These are phyloP conservation scores for Sclerurus mexicanus DNA, from an alignment of 2,113 vertebrate species.

Conservation along the genomic window DNA sequence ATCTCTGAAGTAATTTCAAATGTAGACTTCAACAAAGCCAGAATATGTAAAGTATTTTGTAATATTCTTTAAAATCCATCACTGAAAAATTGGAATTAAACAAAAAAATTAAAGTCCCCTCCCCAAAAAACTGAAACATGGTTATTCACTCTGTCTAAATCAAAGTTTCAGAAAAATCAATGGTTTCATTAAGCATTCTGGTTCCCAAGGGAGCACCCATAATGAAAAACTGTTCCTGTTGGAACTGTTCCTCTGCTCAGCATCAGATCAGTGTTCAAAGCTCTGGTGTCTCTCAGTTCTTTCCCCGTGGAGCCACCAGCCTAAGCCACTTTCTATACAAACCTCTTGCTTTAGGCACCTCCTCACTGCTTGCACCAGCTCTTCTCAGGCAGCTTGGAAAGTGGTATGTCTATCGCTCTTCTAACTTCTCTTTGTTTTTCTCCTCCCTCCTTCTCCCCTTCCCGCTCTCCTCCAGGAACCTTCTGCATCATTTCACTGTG, in stretches of 20 bases:
- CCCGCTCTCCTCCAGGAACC: constrained; percentile 80
- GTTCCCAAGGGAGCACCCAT: background rate
- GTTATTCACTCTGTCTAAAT: background rate
- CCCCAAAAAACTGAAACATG: background rate
- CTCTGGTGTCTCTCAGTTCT: background rate
- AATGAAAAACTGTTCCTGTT: background rate
- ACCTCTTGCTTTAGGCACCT: background rate
- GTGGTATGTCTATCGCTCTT: background rate
- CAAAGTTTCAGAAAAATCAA: background rate
- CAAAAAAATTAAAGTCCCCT: background rate
- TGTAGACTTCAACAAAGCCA: background rate
- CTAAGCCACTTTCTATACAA: background rate
- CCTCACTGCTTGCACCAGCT: background rate
- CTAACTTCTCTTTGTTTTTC: constrained; percentile 47
- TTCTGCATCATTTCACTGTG: constrained; percentile 99
- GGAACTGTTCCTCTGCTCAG: background rate
- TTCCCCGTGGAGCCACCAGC: background rate
- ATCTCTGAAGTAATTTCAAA: background rate
- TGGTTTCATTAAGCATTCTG: background rate
- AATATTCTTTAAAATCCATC: background rate
- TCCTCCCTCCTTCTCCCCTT: background rate
- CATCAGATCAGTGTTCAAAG: background rate
- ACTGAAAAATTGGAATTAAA: background rate
- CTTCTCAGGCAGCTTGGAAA: background rate
- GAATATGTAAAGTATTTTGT: background rate